A percentile compares a stretch with the other conserved stretches of the same genome.
Conservation (phyloP, 2,888 invertebrate genomes). For the Sinodicranocentrus sp. region DNA sequence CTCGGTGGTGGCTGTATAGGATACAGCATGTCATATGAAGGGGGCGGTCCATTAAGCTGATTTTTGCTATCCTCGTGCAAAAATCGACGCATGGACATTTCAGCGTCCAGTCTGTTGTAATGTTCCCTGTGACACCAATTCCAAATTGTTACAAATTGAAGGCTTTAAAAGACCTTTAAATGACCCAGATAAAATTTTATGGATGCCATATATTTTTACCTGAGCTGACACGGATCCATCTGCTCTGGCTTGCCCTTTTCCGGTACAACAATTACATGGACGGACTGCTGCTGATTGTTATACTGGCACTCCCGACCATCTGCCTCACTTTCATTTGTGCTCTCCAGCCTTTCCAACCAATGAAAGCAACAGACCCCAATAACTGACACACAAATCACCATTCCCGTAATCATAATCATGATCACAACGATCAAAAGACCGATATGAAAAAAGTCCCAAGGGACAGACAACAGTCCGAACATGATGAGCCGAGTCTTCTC, state of each 20-base stretch:
- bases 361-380: constrained; percentile 70
- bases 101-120: constrained; percentile 45
- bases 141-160: too few relatives aligned
- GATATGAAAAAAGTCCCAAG: constrained; percentile 69
- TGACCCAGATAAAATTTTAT: neutral
- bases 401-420: constrained; percentile 68
- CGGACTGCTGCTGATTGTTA: constrained; percentile 27
- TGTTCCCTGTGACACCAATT: constrained; percentile 53
- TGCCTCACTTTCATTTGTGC: neutral
- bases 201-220: constrained; percentile 19
- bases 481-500: constrained; percentile 3
- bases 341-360: constrained; percentile 63
- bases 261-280: constrained; percentile 51
- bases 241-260: constrained; percentile 14
- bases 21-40: constrained; percentile 62
- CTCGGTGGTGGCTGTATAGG: constrained; percentile 28
- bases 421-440: constrained; percentile 66
- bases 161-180: neutral
- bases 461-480: constrained; percentile 42
- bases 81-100: constrained; percentile 28
- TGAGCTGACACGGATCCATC: constrained; percentile 43
- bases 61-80: constrained; percentile 21
- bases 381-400: constrained; percentile 67
- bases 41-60: constrained; percentile 40
- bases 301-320: constrained; percentile 29